Evolutionary conservation across 2,888 invertebrate genomes (phyloP).

Genomic region (Candidula unifasciata): DNA sequence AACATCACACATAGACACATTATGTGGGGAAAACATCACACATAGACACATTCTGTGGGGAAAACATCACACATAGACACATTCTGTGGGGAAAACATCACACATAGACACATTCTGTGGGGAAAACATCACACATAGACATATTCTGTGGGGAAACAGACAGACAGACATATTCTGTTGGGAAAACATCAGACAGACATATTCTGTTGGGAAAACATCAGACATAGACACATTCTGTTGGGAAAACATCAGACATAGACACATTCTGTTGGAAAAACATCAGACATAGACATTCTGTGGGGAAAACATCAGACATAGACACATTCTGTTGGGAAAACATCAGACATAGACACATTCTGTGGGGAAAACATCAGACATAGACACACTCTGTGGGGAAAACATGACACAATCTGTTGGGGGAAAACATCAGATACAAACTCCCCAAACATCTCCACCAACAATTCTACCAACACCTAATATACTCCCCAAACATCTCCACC

Average conservation of each 20-base stretch:
- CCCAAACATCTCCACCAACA: too few relatives aligned
- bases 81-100: constrained; percentile 66
- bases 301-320: too few relatives aligned
- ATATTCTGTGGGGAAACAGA: constrained; percentile 94
- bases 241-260: too few relatives aligned
- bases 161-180: constrained; percentile 83
- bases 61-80: too few relatives aligned
- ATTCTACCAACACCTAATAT: too few relatives aligned
- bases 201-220: constrained; percentile 66
- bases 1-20: too few relatives aligned
- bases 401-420: too few relatives aligned
- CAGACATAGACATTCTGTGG: constrained; percentile 75
- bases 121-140: too few relatives aligned
- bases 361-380: background rate
- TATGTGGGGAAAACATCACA: constrained; percentile 62
- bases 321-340: constrained; percentile 65
- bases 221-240: constrained; percentile 75
- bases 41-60: constrained; percentile 72
- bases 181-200: constrained; percentile 28
- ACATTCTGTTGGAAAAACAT: constrained; percentile 65
- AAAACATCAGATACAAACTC: too few relatives aligned
- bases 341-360: too few relatives aligned
- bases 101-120: constrained; percentile 75
- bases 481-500: too few relatives aligned
- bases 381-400: constrained; percentile 67